These are phyloP conservation scores for Onychomys arenicola DNA, from an alignment of 2,797 vertebrate genomes.

Conservation along the genomic window DNA sequence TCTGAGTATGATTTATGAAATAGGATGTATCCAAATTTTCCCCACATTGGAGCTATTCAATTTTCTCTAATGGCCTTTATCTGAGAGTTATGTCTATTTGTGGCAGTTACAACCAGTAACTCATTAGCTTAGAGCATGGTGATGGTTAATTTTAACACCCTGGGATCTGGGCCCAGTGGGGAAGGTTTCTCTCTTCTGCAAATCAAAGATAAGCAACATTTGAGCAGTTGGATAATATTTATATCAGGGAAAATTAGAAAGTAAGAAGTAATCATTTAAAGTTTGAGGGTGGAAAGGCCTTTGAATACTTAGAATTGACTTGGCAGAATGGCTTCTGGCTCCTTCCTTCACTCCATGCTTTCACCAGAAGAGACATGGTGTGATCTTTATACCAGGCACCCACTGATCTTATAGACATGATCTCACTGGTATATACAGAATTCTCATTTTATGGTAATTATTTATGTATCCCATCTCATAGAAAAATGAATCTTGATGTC, in stretches of 20 bases:
- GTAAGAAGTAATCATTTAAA: slow-evolving; percentile 63
- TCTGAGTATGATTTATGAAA: slow-evolving; percentile 83
- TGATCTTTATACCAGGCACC: not conserved
- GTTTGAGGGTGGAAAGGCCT: slow-evolving; percentile 18
- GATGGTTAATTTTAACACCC: slow-evolving; percentile 77
- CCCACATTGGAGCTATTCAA: slow-evolving; percentile 84
- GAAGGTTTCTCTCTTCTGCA: slow-evolving; percentile 67
- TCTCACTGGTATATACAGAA: not conserved
- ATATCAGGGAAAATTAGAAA: slow-evolving; percentile 58
- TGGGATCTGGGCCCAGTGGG: slow-evolving; percentile 80
- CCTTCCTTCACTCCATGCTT: not conserved
- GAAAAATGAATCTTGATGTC: not conserved
- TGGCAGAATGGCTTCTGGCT: not conserved
- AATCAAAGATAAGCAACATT: slow-evolving; percentile 64
- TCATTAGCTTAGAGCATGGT: slow-evolving; percentile 82
- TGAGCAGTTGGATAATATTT: slow-evolving; percentile 68
- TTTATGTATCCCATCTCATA: not conserved
- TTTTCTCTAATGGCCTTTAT: slow-evolving; percentile 88
- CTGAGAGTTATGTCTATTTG: slow-evolving; percentile 84
- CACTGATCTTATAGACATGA: not conserved
- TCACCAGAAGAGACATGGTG: not conserved
- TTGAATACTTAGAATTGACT: not conserved
- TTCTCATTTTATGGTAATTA: slow-evolving; percentile 12
- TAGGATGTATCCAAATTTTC: slow-evolving; percentile 81
- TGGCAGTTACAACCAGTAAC: slow-evolving; percentile 82